Percentiles rank a stretch among this genome's conserved stretches.
Evolutionary conservation across 2,113 vertebrate genomes (phyloP).

Genomic region (Corythornis cristatus): DNA sequence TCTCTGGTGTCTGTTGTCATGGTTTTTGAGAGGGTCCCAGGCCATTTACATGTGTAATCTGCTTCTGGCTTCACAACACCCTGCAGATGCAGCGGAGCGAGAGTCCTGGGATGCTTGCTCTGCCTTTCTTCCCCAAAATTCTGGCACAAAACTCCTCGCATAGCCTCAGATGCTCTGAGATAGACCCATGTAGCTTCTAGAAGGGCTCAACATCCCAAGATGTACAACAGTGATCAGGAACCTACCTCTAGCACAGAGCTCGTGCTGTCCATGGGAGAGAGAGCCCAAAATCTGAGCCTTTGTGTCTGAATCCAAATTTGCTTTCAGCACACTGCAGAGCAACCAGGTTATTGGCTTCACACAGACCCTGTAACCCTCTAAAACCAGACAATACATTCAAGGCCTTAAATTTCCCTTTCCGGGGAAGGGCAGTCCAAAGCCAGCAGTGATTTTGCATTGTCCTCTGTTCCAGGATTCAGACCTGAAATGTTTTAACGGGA

Average conservation of each 20-base stretch:
- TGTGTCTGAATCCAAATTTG: neutral
- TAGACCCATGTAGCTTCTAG: neutral
- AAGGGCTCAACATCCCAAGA: neutral
- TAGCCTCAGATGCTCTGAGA: neutral
- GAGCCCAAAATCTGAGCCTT: neutral
- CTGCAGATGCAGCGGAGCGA: neutral
- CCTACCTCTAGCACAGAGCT: neutral
- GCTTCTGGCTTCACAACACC: neutral
- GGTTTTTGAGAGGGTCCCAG: neutral
- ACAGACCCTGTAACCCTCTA: neutral
- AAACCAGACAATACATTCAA: neutral
- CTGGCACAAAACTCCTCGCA: neutral
- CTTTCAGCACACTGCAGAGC: neutral
- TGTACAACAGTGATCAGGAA: neutral
- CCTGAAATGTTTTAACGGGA: neutral
- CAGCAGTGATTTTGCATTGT: neutral
- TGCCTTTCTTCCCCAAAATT: neutral
- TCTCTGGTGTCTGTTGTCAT: neutral
- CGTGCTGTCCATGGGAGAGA: neutral
- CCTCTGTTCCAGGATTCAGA: neutral
- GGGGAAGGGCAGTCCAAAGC: neutral
- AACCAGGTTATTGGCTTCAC: neutral
- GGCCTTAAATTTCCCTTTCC: neutral
- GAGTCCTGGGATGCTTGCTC: neutral
- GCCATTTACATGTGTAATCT: neutral